Evolutionary conservation across 1,140 invertebrate genomes (phyloP).

Genomic region (Aporrectodea caliginosa): DNA sequence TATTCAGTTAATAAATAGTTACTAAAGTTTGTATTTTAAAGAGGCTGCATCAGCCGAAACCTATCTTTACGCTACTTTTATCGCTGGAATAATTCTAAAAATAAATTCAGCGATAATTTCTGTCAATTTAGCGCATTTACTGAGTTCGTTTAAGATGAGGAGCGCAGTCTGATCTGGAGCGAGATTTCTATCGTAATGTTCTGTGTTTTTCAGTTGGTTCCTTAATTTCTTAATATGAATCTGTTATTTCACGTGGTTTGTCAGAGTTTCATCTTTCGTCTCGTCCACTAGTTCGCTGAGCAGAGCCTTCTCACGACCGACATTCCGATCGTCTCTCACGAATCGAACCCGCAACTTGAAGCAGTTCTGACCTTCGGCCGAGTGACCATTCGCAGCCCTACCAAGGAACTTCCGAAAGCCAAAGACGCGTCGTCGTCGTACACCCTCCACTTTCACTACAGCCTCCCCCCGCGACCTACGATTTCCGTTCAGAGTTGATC

Average conservation of each 20-base stretch:
- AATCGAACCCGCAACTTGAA: neutral
- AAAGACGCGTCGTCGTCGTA: neutral
- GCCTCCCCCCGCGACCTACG: neutral
- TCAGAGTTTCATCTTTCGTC: neutral
- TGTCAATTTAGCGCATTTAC: neutral
- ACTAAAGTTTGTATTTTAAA: too few species aligned
- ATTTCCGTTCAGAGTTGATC: neutral
- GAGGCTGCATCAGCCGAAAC: too few species aligned
- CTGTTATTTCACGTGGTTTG: neutral
- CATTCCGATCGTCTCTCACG: neutral
- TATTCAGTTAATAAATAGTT: too few species aligned
- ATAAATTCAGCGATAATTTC: too few species aligned
- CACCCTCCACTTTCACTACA: neutral
- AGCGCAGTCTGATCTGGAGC: neutral
- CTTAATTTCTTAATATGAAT: neutral
- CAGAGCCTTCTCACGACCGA: neutral
- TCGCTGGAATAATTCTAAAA: neutral
- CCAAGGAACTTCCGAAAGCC: neutral
- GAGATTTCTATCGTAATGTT: neutral
- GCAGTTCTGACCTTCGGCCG: neutral
- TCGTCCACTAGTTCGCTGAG: neutral
- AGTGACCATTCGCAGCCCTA: neutral
- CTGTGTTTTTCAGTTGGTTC: neutral
- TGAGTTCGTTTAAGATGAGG: too few species aligned
- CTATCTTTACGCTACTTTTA: too few species aligned